A percentile compares a stretch with the other conserved stretches of the same genome.
Conservation (phyloP, 2,113 vertebrate genomes). For the Pachycephala philippinensis region DNA sequence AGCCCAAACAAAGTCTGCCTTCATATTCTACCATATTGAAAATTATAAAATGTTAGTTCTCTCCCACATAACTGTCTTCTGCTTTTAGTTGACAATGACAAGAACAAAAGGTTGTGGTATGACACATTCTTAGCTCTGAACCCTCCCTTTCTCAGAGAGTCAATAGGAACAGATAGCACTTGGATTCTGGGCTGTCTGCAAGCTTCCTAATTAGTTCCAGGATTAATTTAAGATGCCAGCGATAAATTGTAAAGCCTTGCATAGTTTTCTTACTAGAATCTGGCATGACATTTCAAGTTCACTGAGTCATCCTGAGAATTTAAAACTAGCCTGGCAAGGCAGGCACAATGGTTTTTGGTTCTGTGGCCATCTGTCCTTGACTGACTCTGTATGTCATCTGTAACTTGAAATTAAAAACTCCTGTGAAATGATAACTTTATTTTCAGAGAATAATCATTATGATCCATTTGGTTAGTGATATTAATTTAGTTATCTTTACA, state of each 20-base stretch:
- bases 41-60: background rate
- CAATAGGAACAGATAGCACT: slow-evolving; percentile 7
- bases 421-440: background rate
- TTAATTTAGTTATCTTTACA: background rate
- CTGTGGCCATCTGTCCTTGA: background rate
- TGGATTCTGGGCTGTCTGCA: background rate
- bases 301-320: background rate
- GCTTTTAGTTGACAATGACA: background rate
- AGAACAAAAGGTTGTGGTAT: background rate
- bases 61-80: background rate
- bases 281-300: slow-evolving; percentile 31
- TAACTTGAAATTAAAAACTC: background rate
- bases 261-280: slow-evolving; percentile 5
- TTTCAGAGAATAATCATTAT: background rate
- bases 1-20: background rate
- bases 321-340: background rate
- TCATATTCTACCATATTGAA: background rate
- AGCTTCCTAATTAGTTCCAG: slow-evolving; percentile 40
- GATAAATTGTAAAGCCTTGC: slow-evolving; percentile 22
- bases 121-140: background rate
- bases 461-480: background rate
- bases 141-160: background rate
- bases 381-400: background rate
- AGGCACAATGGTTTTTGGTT: background rate
- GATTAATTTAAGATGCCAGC: slow-evolving; percentile 36